These are phyloP conservation scores for Drosophila rubida DNA, from an alignment of 2,888 invertebrate genomes.

Conservation along the genomic window DNA sequence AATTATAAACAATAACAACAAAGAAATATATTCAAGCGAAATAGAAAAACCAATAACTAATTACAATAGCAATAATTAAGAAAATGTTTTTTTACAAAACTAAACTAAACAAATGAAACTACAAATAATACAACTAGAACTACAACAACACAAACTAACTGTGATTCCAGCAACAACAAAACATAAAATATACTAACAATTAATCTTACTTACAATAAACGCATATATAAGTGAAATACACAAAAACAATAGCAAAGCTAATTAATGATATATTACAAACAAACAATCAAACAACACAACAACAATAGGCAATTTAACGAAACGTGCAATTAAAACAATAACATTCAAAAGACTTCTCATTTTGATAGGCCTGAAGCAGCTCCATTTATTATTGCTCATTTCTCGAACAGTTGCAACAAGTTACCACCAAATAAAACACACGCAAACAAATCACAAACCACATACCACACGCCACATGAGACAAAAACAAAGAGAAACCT, in stretches of 20 bases:
- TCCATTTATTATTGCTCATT: conserved; percentile 46
- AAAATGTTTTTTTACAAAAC: conserved; percentile 52
- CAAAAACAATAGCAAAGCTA: conserved; percentile 70
- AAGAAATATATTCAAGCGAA: conserved; percentile 45
- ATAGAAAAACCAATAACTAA: conserved; percentile 45
- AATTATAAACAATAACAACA: conserved; percentile 50
- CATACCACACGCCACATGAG: conserved; percentile 38
- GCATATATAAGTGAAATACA: conserved; percentile 27
- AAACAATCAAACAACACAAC: conserved; percentile 27
- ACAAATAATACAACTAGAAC: conserved; percentile 49
- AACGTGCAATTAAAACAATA: conserved; percentile 47
- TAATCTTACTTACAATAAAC: conserved; percentile 50
- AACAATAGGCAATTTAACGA: conserved; percentile 59
- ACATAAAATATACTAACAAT: conserved; percentile 46
- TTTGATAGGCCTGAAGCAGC: conserved; percentile 39
- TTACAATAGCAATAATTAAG: conserved; percentile 53
- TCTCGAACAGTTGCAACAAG: conserved; percentile 35
- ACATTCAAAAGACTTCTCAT: conserved; percentile 45
- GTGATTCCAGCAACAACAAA: conserved; percentile 69
- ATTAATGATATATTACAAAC: conserved; percentile 6
- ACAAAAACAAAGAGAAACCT: conserved; percentile 23
- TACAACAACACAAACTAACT: conserved; percentile 78
- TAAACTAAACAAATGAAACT: conserved; percentile 9
- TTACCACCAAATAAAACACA: conserved; percentile 40
- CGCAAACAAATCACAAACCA: conserved; percentile 28